Conservation (phyloP, 2,888 invertebrate species). For the Hipparchia semele region DNA sequence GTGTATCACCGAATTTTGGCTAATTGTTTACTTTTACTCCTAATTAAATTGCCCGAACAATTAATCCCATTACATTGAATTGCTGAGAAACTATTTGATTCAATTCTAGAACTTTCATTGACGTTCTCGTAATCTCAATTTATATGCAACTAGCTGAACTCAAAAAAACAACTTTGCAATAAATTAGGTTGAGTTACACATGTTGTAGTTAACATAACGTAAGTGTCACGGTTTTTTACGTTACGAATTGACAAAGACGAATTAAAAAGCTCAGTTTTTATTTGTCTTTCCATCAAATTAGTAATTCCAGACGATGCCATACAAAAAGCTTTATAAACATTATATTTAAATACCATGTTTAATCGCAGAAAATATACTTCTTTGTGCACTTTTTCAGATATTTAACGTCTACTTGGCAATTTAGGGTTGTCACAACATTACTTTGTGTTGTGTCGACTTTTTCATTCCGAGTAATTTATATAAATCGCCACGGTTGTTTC, state of each 20-base stretch:
- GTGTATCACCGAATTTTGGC: slow-evolving; percentile 59
- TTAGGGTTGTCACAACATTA: slow-evolving; percentile 7
- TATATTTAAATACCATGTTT: neutral
- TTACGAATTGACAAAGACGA: neutral
- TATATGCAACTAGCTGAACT: neutral
- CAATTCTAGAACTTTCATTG: slow-evolving; percentile 24
- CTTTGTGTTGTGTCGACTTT: no score
- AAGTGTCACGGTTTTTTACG: neutral
- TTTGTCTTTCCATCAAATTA: neutral
- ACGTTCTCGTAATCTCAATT: neutral
- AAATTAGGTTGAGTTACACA: neutral
- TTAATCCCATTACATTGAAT: slow-evolving; percentile 45
- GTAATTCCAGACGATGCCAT: neutral
- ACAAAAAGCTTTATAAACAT: no score
- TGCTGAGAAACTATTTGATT: slow-evolving; percentile 32
- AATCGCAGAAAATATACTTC: neutral
- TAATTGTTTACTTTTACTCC: slow-evolving; percentile 65
- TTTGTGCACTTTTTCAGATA: slow-evolving; percentile 7
- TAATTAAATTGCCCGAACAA: slow-evolving; percentile 54
- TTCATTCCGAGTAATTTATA: no score
- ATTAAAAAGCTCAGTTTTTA: neutral
- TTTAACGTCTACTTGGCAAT: neutral
- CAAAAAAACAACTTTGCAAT: neutral
- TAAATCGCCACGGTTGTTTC: no score
- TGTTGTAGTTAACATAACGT: neutral